phyloP scores from a whole-genome alignment of 2,888 invertebrate genomes.

The Eudasyphora cyanicolor region DNA sequence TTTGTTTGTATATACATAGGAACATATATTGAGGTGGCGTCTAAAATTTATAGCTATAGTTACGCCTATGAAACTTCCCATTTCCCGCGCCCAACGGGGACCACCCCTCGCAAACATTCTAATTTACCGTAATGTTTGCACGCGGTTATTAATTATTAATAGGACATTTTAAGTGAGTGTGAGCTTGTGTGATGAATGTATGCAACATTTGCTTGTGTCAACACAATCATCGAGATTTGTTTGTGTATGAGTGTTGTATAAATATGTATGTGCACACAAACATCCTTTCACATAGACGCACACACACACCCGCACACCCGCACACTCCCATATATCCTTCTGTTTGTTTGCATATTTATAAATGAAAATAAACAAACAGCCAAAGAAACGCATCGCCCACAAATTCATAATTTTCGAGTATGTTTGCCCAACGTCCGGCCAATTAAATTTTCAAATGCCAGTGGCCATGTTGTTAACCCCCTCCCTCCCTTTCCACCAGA shows the following conservation, averaged over 20 bases:
- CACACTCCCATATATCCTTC: conserved; percentile 1
- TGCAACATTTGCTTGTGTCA: conserved; percentile 60
- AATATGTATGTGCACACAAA: no score
- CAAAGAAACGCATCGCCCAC: conserved; percentile 2
- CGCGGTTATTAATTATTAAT: conserved; percentile 64
- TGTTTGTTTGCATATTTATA: conserved; percentile 41
- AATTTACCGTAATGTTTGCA: conserved; percentile 58
- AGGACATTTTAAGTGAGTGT: conserved; percentile 52
- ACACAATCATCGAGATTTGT: conserved; percentile 52
- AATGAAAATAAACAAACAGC: conserved; percentile 27
- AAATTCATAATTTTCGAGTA: conserved; percentile 38
- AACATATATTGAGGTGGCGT: not conserved
- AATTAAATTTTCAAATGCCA: conserved; percentile 61
- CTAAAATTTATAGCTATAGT: not conserved
- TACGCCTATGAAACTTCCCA: not conserved
- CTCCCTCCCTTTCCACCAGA: not conserved
- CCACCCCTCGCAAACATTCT: conserved; percentile 28
- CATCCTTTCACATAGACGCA: no score
- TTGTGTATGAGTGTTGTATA: conserved; percentile 39
- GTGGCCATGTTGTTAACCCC: conserved; percentile 36
- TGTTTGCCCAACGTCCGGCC: conserved; percentile 58
- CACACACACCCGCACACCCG: conserved; percentile 21
- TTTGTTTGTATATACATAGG: not conserved
- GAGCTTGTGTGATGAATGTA: no score
- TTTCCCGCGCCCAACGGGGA: not conserved